Percentiles rank a stretch among this genome's conserved stretches.
Conservation (phyloP, 2,113 vertebrate species). For the Deroptyus accipitrinus region DNA sequence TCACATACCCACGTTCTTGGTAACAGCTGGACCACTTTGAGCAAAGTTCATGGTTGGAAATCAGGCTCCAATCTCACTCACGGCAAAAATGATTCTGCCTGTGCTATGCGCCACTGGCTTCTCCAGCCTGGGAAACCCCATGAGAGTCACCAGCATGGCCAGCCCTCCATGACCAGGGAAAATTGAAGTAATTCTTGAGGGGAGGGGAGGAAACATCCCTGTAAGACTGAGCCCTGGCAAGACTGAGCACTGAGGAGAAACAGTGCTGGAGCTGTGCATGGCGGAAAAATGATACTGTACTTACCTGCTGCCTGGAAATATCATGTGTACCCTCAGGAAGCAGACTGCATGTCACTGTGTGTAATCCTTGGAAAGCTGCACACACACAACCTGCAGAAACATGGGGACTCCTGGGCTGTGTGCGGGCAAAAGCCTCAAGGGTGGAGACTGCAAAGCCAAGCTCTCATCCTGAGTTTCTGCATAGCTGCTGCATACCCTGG, state of each 20-base stretch:
- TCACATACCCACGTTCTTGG: rapidly evolving
- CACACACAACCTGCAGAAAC: neutral
- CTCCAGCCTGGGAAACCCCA: neutral
- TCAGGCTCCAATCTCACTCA: rapidly evolving
- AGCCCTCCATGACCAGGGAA: neutral
- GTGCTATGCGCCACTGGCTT: rapidly evolving
- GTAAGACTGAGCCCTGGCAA: neutral
- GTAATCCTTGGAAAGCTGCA: neutral
- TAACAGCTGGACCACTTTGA: neutral
- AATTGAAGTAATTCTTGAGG: neutral
- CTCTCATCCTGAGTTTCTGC: neutral
- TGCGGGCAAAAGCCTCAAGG: neutral
- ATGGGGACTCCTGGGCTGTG: neutral
- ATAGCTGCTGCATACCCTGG: neutral
- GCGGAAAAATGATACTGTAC: neutral
- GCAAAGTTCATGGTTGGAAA: neutral
- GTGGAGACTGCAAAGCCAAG: neutral
- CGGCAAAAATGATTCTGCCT: neutral
- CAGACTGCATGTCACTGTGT: neutral
- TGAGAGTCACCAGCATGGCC: neutral
- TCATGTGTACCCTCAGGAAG: neutral
- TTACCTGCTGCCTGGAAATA: neutral
- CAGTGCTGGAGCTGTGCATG: rapidly evolving
- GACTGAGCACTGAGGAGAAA: neutral
- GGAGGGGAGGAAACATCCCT: neutral